These are phyloP conservation scores for Crax fasciolata DNA, from an alignment of 2,797 vertebrate genomes.

Conservation along the genomic window DNA sequence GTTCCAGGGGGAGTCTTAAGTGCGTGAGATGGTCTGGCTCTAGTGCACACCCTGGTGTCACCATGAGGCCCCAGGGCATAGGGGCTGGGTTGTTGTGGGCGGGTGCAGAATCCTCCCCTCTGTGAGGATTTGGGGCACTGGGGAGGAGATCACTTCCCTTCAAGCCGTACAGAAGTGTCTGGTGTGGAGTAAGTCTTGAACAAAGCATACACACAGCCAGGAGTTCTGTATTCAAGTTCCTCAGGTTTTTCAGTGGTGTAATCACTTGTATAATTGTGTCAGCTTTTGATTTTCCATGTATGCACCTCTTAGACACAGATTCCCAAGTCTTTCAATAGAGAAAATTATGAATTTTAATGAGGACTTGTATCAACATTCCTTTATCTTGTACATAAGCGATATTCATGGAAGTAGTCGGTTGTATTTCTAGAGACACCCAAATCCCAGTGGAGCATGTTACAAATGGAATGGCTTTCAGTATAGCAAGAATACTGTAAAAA, in stretches of 20 bases:
- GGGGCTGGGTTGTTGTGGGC: neutral
- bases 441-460: neutral
- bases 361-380: neutral
- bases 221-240: fast-evolving
- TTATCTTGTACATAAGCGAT: neutral
- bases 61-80: fast-evolving
- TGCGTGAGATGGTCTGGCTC: fast-evolving
- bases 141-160: fast-evolving
- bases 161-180: neutral
- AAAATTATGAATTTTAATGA: neutral
- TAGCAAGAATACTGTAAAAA: neutral
- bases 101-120: neutral
- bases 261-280: neutral
- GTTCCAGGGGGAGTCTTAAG: neutral
- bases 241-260: neutral
- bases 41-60: fast-evolving
- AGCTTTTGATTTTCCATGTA: neutral
- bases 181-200: neutral
- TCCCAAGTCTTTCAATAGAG: neutral
- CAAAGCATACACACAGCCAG: fast-evolving
- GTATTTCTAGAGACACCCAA: neutral
- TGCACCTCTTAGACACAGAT: neutral
- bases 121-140: fast-evolving
- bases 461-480: neutral
- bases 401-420: neutral